Base-by-base conservation (phyloP, 2,888 invertebrate species). In the Penaeus monodon region DNA sequence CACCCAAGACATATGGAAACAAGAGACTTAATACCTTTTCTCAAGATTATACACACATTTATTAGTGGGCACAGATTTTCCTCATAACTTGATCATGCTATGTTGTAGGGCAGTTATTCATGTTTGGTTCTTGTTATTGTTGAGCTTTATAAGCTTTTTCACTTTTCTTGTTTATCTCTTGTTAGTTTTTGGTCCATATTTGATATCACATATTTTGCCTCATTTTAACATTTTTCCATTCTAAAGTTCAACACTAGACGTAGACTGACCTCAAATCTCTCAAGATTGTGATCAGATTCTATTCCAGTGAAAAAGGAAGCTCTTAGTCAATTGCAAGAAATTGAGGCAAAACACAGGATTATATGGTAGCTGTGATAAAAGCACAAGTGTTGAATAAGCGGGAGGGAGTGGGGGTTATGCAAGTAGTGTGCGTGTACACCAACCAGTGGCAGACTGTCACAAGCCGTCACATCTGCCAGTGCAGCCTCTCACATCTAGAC, bases 371-470 rank as follows among this genome's bases (percentile, higher is more conserved):
- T 57, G 49, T 77, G 33, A 57, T 77, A 74, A 64, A 85, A 80
- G 79, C 66, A 80, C 74, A 73, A 79, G 73, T 70, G 27, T 78
- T 80, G 73, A 73, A 24, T 27, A 84, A 84, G 66, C 79, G 73
- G 57, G 68, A 73, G 33, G 33, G 77, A 84, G 66, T 68, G 74
- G 57, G 68, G 70, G 78, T 78, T 44, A 27, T 66, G 86, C 38
- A 44, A 78, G 77, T 73, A 83, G 74, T 87, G 86, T 79, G 86
- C 83, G 83, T 87, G 82, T 79, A 87, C 86, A 87, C 86, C 86
- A 87, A 87, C 86, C 86, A 87, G 86, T 79, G 77, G 83, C 86
- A 83, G 86, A 87, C 83, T n/a, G 64, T 81, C 68, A 87, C 79
- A 64, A 83, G 86, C 74, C 49, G 70, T 78, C 77, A 82, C 49